Evolutionary conservation across 1,140 invertebrate species (phyloP).

Genomic region (Drosophila chauvacae): DNA sequence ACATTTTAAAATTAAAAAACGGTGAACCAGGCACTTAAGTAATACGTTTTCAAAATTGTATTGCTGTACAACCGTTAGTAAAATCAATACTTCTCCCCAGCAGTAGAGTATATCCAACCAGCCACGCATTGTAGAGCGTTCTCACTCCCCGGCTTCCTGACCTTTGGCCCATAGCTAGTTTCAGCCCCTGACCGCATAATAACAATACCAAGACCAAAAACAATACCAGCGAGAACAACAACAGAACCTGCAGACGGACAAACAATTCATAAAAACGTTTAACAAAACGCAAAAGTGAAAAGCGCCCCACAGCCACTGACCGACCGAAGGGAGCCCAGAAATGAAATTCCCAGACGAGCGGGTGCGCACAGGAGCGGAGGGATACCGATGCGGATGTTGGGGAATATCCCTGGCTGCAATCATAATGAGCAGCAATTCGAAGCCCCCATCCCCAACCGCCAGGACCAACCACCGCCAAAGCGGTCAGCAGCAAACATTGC

Average conservation of each 20-base stretch:
- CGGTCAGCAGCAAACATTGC: conserved; percentile 77
- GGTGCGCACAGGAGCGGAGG: conserved; percentile 15
- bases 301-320: conserved; percentile 9
- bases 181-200: conserved; percentile 45
- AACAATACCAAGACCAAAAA: conserved; percentile 33
- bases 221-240: conserved; percentile 25
- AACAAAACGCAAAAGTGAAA: conserved; percentile 78
- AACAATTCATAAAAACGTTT: conserved; percentile 81
- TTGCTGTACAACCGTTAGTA: accelerated
- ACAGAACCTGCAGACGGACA: conserved; percentile 36
- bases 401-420: conserved; percentile 47
- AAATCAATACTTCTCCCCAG: background rate
- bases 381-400: background rate
- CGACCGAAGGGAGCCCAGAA: conserved; percentile 48
- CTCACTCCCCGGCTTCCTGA: conserved; percentile 6
- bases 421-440: conserved; percentile 66
- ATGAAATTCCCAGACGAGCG: conserved; percentile 75
- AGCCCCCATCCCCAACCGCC: conserved; percentile 12
- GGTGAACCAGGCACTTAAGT: too few relatives aligned
- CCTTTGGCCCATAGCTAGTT: conserved; percentile 50
- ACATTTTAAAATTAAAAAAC: background rate
- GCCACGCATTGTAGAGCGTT: conserved; percentile 3
- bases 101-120: conserved; percentile 14
- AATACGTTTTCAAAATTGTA: too few relatives aligned
- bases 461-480: conserved; percentile 37